Percentiles rank a stretch among this genome's conserved stretches.
phyloP scores from a whole-genome alignment of 2,888 invertebrate species.

The Ceraclea dissimilis region DNA sequence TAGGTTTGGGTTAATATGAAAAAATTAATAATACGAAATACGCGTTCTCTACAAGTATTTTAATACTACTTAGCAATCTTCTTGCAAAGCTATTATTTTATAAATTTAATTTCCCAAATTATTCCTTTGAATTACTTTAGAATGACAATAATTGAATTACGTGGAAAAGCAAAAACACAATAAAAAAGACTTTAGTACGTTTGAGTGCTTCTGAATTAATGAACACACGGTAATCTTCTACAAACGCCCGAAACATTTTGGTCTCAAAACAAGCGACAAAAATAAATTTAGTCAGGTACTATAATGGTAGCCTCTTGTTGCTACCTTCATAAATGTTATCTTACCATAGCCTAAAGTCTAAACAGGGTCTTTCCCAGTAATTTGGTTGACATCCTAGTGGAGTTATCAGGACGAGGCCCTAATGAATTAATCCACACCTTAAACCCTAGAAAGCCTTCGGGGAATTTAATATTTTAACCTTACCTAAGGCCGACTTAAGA shows the following conservation, averaged over 20 bases:
- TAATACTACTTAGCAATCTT: too few species aligned
- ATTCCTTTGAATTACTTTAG: too few species aligned
- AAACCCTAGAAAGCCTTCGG: background rate
- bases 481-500: constrained; percentile 1
- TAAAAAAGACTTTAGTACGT: too few species aligned
- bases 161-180: too few species aligned
- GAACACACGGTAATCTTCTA: too few species aligned
- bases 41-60: too few species aligned
- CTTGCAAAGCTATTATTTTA: too few species aligned
- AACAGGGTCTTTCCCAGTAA: constrained; percentile 5
- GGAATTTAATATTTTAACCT: background rate
- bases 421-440: constrained; percentile 21
- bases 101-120: too few species aligned
- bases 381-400: constrained; percentile 14
- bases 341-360: background rate
- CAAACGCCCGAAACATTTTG: background rate
- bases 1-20: too few species aligned
- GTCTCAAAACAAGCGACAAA: background rate
- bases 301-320: background rate
- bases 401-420: constrained; percentile 18
- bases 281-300: background rate
- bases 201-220: too few species aligned
- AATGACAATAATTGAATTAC: too few species aligned
- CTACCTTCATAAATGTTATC: background rate
- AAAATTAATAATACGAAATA: too few species aligned